phyloP scores from a whole-genome alignment of 2,888 invertebrate species.

The Clusia tigrina region DNA sequence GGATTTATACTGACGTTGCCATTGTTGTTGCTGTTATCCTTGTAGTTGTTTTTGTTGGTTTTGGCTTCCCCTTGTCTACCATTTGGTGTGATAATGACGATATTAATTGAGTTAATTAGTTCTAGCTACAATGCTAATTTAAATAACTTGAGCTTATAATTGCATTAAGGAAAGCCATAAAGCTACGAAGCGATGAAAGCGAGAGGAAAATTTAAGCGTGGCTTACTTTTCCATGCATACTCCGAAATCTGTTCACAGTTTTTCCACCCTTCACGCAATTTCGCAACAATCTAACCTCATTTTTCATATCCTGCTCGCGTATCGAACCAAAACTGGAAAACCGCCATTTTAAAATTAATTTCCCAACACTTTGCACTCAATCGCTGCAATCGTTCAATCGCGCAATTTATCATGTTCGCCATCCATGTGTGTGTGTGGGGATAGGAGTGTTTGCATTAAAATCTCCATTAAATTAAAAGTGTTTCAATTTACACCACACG shows the following conservation, averaged over 20 bases:
- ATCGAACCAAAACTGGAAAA: too few species aligned
- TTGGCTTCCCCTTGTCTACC: background rate
- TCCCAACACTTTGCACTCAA: constrained; percentile 13
- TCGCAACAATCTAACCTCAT: too few species aligned
- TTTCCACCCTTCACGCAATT: too few species aligned
- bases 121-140: too few species aligned
- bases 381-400: background rate
- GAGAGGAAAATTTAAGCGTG: too few species aligned
- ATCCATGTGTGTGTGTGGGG: background rate
- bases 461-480: constrained; percentile 12
- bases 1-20: constrained; percentile 3
- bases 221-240: too few species aligned
- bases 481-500: constrained; percentile 2
- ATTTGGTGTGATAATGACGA: constrained; percentile 11
- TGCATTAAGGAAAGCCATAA: too few species aligned
- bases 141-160: too few species aligned
- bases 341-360: constrained; percentile 11
- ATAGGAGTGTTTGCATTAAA: background rate
- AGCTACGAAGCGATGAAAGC: too few species aligned
- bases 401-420: constrained; percentile 8
- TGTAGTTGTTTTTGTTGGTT: background rate
- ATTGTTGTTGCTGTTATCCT: background rate
- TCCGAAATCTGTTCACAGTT: too few species aligned
- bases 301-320: too few species aligned
- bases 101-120: constrained; percentile 16